Percentiles rank a stretch among this genome's conserved stretches.
Conservation (phyloP, 1,140 invertebrate genomes). For the Sinella curviseta region DNA sequence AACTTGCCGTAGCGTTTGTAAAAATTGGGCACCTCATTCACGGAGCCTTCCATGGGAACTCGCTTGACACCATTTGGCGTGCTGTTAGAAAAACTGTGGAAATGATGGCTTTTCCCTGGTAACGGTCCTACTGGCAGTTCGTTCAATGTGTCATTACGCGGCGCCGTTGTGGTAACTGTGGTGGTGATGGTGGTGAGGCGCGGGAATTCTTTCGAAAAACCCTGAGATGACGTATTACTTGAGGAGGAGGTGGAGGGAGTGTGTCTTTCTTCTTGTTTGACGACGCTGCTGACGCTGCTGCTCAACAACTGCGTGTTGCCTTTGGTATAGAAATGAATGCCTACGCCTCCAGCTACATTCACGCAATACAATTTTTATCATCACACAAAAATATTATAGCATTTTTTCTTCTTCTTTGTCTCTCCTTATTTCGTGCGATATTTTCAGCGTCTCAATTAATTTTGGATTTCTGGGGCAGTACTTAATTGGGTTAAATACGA, state of each 20-base stretch:
- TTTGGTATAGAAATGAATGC: slow-evolving; percentile 12
- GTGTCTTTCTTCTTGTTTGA: neutral
- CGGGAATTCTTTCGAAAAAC: neutral
- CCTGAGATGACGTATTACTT: neutral
- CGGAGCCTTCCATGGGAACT: neutral
- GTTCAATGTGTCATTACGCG: neutral
- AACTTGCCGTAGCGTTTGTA: slow-evolving; percentile 6
- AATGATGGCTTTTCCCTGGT: neutral
- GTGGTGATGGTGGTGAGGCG: neutral
- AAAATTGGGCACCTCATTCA: neutral
- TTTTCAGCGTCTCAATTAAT: neutral
- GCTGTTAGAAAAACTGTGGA: too few relatives aligned
- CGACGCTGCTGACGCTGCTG: neutral
- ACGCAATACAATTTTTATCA: too few relatives aligned
- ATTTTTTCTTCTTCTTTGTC: neutral
- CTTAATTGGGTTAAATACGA: neutral
- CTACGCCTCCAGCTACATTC: neutral
- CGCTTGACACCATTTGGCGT: neutral
- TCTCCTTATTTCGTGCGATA: too few relatives aligned
- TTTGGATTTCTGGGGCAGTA: neutral
- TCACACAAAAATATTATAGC: too few relatives aligned
- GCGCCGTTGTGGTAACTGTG: neutral
- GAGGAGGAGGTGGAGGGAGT: neutral
- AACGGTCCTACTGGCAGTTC: neutral
- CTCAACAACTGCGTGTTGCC: neutral